Base-by-base conservation (phyloP, 92 coral and sea anemone species). In the Heteractis magnifica region DNA sequence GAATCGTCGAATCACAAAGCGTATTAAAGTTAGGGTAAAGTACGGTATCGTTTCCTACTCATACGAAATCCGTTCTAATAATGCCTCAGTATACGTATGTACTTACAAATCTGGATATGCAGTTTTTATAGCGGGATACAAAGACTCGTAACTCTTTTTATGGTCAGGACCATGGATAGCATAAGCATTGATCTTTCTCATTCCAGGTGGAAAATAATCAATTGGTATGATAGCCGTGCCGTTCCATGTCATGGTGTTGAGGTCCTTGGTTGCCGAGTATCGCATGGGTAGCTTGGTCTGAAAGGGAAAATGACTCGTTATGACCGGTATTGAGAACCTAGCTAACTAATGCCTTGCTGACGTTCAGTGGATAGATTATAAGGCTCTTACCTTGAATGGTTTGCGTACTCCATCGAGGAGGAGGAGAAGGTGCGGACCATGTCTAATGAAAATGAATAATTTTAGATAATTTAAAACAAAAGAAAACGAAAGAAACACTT, bases 111-210 rank as follows among this genome's bases (percentile, higher is more conserved):
- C 98, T 52, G 99, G 94, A 19, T 81, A 77, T 15, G 82, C 83
- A 56, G 87, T 89, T 20, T 72, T 81, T 11, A 90, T 79, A 10
- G 99, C 99, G 2, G 99, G 99, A 68, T 97, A 97, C 21, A 97
- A 93, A 19, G 99, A 88, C 55, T 94, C 89, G 85, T 97, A 94
- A 26, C 71, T 82, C 73, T 95, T 87, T 34, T 77, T 65, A 19
- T 72, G 81, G 10, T 95, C 95, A 52, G 99, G 85, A 18, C 99
- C 99, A 78, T 97, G 99, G 56, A 97, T 97, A 21, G 99, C 99
- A 62, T 92, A 94, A 49, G 99, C 99, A 81, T 97, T 97, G 87
- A 97, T 92, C 91, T 90, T 94, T 3, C 80, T 73, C 86, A 92
- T 93, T 60, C 86, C 89, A 6, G 99, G 99, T 10, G 99, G 99